Percentiles rank a stretch among this genome's conserved stretches.
phyloP scores from a whole-genome alignment of 2,888 invertebrate genomes.

The Volucella bombylans region DNA sequence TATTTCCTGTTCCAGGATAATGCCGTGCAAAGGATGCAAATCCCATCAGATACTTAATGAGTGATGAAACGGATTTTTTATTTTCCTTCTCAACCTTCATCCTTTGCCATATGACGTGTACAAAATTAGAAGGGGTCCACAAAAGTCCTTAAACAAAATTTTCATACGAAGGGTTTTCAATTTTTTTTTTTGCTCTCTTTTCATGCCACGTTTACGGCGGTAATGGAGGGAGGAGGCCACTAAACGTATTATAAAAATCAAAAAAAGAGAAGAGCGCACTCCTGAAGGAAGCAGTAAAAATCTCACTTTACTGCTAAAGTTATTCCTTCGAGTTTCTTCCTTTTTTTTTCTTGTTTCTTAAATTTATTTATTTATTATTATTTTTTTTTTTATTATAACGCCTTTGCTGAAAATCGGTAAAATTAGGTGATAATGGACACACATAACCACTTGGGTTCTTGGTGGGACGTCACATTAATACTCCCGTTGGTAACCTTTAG shows the following conservation, averaged over 20 bases:
- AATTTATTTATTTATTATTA: neutral
- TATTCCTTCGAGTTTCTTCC: neutral
- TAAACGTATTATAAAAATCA: neutral
- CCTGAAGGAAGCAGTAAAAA: constrained; percentile 31
- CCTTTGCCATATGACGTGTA: neutral
- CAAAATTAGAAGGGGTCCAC: neutral
- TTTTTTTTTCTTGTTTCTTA: too few species aligned
- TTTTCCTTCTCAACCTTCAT: neutral
- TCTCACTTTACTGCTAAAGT: constrained; percentile 34
- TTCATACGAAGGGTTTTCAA: neutral
- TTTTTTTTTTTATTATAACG: constrained; percentile 15
- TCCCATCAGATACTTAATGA: too few species aligned
- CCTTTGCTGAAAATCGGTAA: neutral
- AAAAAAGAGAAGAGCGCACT: neutral
- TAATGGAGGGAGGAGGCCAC: constrained; percentile 24
- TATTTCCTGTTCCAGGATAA: too few species aligned
- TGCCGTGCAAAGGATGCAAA: too few species aligned
- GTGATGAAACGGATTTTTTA: neutral
- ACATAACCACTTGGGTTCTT: constrained; percentile 5
- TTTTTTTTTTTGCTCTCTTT: neutral
- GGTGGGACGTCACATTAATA: neutral
- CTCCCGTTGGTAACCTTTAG: neutral
- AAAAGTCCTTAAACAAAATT: neutral
- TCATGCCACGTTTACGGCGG: neutral
- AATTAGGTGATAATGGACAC: constrained; percentile 26